Evolutionary conservation across 2,113 vertebrate species (phyloP), one percentile per base, ranked within the genome.

Genomic region (Silurus meridionalis): DNA sequence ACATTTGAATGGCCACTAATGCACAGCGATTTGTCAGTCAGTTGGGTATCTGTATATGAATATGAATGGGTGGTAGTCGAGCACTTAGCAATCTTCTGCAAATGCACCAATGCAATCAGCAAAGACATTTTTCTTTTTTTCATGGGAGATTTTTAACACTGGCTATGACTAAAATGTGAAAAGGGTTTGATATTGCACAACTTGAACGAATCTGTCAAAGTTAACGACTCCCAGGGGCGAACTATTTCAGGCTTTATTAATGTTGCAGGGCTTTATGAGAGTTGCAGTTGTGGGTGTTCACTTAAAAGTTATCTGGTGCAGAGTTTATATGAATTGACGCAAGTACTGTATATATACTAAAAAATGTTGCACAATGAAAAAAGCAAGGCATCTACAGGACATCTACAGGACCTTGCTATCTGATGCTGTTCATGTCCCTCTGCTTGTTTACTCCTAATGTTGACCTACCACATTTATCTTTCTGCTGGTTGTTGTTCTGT

Each of bases 221-320:
- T 66, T 82, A 85, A 85, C 75, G 74, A 83, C 80, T 78, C 75
- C 83, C 88, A 77, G 60, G 48, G 82, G 83, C 81, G 52, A 80
- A 87, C 63, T 69, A 83, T 85, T 87, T 75, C 15, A 83, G 25
- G 37, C 37, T 17, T 82, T 74, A 86, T 89, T 87, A 85, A 87
- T 84, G 74, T 83, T 91, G 82, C 69, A 84, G 21, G 57, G 67
- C 28, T 63, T 87, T 50, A 52, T 80, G 19, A 88, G 87, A 23
- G 67, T 52, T 48, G 69, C 83, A 77, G 55, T 74, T 80, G 52
- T 71, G 58, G 52, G 79, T 85, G 48, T 63, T 58, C 60, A 37
- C 25, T 52, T 75, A 19, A 61, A 63, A 50, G 53, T 8, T 23
- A 52, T 8, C 66, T 81, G 6, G 46, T 63, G 52, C n/a, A 78